Percentiles rank a stretch among this genome's conserved stretches.
phyloP scores from a whole-genome alignment of 92 coral and sea anemone species.

The Zoanthus sansibaricus region DNA sequence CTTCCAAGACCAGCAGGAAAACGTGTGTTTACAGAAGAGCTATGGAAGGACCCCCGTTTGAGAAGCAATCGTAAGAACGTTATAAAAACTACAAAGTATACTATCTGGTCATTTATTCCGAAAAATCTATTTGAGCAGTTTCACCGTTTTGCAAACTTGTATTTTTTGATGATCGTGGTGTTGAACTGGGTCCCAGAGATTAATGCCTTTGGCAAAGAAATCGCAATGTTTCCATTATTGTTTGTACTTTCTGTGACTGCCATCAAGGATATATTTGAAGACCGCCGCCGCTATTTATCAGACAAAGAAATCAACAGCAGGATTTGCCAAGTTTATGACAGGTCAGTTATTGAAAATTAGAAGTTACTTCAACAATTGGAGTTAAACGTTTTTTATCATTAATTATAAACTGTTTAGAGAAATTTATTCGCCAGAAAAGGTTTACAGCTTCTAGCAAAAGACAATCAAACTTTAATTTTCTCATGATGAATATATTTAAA shows the following conservation, averaged over 20 bases:
- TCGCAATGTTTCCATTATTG: constrained; percentile 91
- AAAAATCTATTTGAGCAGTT: constrained; percentile 99
- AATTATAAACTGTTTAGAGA: too few relatives aligned
- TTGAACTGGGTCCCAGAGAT: constrained; percentile 97
- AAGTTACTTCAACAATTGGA: background rate
- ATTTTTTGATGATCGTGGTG: constrained; percentile 86
- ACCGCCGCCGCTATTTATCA: constrained; percentile 90
- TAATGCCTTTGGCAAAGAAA: constrained; percentile 94
- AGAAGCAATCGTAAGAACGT: constrained; percentile 75
- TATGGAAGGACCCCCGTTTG: constrained; percentile 61
- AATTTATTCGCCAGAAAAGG: too few relatives aligned
- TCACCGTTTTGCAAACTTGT: constrained; percentile 98
- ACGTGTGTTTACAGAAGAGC: constrained; percentile 63
- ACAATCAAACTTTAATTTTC: too few relatives aligned
- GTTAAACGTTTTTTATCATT: background rate
- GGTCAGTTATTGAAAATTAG: constrained; percentile 54
- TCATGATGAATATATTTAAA: too few relatives aligned
- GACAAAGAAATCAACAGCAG: constrained; percentile 91
- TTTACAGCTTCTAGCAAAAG: too few relatives aligned
- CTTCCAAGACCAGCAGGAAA: constrained; percentile 79
- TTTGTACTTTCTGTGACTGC: constrained; percentile 94
- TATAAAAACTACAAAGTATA: constrained; percentile 96
- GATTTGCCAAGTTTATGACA: constrained; percentile 82
- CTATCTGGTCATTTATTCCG: constrained; percentile 94
- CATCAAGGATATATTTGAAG: constrained; percentile 95